Conservation (phyloP, 2,797 vertebrate species). For the Euthynnus affinis region DNA sequence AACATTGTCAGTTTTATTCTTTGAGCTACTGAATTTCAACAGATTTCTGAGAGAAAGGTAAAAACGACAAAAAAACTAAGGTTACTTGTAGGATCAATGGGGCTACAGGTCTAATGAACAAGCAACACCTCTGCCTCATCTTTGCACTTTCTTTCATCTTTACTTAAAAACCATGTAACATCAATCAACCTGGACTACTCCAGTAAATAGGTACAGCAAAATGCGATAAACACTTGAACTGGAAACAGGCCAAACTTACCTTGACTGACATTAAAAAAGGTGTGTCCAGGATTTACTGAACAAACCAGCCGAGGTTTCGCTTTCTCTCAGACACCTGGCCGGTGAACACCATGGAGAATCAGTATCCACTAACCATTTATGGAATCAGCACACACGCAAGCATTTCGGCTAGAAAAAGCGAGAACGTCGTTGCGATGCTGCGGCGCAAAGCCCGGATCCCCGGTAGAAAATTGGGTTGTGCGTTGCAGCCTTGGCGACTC, state of each 20-base stretch:
- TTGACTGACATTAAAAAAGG: constrained; percentile 87
- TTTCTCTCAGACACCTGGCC: constrained; percentile 71
- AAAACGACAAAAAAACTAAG: neutral
- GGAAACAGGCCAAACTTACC: constrained; percentile 81
- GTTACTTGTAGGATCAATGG: constrained; percentile 36
- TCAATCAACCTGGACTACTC: neutral
- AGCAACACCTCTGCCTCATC: constrained; percentile 35
- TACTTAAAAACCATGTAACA: neutral
- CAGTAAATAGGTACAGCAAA: neutral
- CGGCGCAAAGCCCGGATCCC: constrained; percentile 55
- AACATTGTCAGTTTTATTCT: neutral
- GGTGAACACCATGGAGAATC: constrained; percentile 69
- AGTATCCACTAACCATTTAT: constrained; percentile 68
- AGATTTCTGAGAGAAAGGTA: neutral
- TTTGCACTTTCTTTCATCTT: constrained; percentile 14
- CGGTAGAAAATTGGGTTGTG: constrained; percentile 52
- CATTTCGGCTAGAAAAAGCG: constrained; percentile 57
- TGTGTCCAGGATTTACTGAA: constrained; percentile 79
- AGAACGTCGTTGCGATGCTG: constrained; percentile 54
- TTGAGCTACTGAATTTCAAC: too few species aligned
- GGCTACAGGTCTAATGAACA: constrained; percentile 54
- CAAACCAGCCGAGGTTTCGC: constrained; percentile 58
- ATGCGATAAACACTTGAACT: constrained; percentile 12
- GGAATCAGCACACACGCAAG: constrained; percentile 48
- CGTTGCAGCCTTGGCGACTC: constrained; percentile 76